Percentiles rank a stretch among this genome's conserved stretches.
These are phyloP conservation scores for Romanogobio albipinnatus DNA, from an alignment of 2,113 vertebrate genomes.

Conservation along the genomic window DNA sequence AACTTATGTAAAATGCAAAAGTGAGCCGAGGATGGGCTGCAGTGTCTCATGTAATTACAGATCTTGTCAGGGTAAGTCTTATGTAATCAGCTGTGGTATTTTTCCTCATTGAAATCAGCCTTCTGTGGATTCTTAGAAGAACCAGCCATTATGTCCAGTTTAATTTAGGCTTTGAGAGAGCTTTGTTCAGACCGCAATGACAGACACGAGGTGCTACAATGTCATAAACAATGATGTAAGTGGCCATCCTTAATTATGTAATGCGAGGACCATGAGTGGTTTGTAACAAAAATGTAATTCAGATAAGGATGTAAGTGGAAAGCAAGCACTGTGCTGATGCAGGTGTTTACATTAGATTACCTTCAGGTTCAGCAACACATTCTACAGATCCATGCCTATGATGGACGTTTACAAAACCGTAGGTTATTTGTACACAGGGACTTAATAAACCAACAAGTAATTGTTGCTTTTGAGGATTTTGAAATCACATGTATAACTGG, in stretches of 20 bases:
- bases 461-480: background rate
- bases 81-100: slow-evolving; percentile 58
- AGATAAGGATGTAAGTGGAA: background rate
- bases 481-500: background rate
- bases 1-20: background rate
- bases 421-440: background rate
- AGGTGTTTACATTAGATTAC: background rate
- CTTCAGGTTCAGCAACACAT: background rate
- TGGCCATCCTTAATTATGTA: slow-evolving; percentile 31
- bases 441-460: background rate
- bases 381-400: background rate
- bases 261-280: slow-evolving; percentile 16
- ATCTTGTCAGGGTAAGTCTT: slow-evolving; percentile 48
- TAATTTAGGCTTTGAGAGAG: slow-evolving; percentile 51
- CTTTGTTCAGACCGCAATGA: slow-evolving; percentile 1
- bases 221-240: background rate
- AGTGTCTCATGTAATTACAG: background rate
- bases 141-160: slow-evolving; percentile 4
- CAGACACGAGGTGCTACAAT: slow-evolving; percentile 12
- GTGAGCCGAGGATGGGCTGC: background rate
- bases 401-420: background rate
- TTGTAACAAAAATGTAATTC: slow-evolving; percentile 42
- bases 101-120: slow-evolving; percentile 49
- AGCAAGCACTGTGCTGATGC: background rate
- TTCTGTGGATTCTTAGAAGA: slow-evolving; percentile 57